These are phyloP conservation scores for Megaceryle maxima DNA, from an alignment of 2,113 vertebrate genomes.

Conservation along the genomic window DNA sequence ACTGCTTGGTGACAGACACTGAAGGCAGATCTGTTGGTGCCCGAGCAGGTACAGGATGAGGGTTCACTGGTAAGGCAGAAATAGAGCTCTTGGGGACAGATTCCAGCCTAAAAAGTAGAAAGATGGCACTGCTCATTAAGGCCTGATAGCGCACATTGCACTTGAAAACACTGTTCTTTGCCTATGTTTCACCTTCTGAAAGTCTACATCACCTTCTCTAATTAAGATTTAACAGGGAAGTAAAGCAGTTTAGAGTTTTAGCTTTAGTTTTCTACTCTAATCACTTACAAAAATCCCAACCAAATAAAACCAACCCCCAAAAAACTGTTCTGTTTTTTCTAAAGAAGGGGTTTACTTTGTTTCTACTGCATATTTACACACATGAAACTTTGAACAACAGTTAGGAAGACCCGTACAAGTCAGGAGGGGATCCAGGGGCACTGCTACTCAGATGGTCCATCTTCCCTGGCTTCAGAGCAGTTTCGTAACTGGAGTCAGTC, in stretches of 20 bases:
- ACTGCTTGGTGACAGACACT: slow-evolving; percentile 84
- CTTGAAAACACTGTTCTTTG: not conserved
- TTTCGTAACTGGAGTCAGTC: slow-evolving; percentile 85
- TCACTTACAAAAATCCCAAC: not conserved
- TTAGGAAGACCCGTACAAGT: slow-evolving; percentile 80
- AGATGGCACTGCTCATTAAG: not conserved
- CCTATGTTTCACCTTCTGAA: not conserved
- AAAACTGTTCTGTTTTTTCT: not conserved
- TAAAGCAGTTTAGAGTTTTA: not conserved
- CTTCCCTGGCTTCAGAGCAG: slow-evolving; percentile 86
- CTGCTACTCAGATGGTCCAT: slow-evolving; percentile 88
- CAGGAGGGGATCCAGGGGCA: slow-evolving; percentile 92
- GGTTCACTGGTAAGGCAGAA: slow-evolving; percentile 83
- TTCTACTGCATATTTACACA: not conserved
- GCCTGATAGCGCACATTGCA: not conserved
- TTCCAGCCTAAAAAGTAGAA: slow-evolving; percentile 80
- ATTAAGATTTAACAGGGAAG: not conserved
- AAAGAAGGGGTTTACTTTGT: not conserved
- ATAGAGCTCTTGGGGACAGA: slow-evolving; percentile 80
- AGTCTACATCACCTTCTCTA: not conserved
- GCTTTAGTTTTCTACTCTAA: not conserved
- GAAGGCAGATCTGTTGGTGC: slow-evolving; percentile 83
- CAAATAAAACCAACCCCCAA: not conserved
- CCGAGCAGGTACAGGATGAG: slow-evolving; percentile 81
- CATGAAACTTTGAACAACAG: not conserved